phyloP scores from a whole-genome alignment of 1,140 invertebrate genomes.

The Camponotus vicinus region DNA sequence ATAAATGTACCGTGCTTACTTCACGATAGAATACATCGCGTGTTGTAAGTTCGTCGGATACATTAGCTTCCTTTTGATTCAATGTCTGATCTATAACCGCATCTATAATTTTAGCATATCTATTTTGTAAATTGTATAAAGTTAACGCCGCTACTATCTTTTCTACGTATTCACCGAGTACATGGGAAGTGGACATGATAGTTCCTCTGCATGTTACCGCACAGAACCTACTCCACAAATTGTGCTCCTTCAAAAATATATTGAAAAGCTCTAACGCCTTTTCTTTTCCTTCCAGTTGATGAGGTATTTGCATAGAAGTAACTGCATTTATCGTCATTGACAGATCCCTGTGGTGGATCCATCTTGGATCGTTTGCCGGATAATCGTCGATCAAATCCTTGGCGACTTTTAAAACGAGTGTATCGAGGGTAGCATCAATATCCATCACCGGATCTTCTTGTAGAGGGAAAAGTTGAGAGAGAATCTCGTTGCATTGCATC shows the following conservation, averaged over 20 bases:
- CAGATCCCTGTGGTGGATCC: constrained; percentile 86
- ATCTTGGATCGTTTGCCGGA: constrained; percentile 95
- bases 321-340: constrained; percentile 83
- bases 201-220: constrained; percentile 87
- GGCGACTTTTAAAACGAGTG: constrained; percentile 90
- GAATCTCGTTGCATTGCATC: constrained; percentile 88
- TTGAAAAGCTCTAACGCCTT: constrained; percentile 91
- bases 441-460: constrained; percentile 85
- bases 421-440: constrained; percentile 89
- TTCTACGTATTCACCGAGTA: constrained; percentile 91
- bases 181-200: constrained; percentile 88
- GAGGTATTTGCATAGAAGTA: constrained; percentile 92
- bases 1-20: constrained; percentile 87
- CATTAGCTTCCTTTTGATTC: constrained; percentile 74
- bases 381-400: constrained; percentile 95
- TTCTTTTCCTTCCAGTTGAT: constrained; percentile 95
- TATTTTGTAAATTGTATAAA: constrained; percentile 89
- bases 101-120: constrained; percentile 85
- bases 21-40: constrained; percentile 92
- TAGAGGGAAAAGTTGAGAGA: constrained; percentile 90
- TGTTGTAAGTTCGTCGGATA: constrained; percentile 87
- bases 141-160: constrained; percentile 92
- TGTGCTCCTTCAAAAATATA: constrained; percentile 92
- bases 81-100: constrained; percentile 88
- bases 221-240: constrained; percentile 90